Evolutionary conservation across 2,797 vertebrate species (phyloP), one percentile per base, ranked within the genome.

Genomic region (Pseudomugil tenellus): DNA sequence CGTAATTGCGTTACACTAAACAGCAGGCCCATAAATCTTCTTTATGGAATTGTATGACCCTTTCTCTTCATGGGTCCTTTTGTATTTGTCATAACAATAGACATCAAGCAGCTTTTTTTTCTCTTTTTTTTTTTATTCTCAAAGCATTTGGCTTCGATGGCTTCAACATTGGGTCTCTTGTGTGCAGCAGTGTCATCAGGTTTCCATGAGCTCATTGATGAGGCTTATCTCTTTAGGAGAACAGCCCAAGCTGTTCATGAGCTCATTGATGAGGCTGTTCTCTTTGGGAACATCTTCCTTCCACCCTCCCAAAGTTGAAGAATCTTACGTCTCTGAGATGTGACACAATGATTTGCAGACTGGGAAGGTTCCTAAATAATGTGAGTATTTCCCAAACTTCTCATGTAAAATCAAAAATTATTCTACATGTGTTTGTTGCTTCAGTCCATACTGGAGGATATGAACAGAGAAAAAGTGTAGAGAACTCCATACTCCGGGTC

Each of bases 121-220:
- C 23, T 23, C 48, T 73, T 46, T n/a, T 23, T 13, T 67, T 76
- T 74, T 75, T 79, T 78, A 79, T 84, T 80, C 64, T 85, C 77
- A 84, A 86, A 84, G 72, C 32, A n/a, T 67, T 77, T 58, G 41
- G n/a, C 43, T 73, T 48, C 56, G 79, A 76, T 58, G 41, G n/a
- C 43, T 73, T 48, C 56, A 80, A 76, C 51, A 48, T 34, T 31
- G 43, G 2, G n/a, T 67, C 26, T 77, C 26, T 72, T 54, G 6
- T 60, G 51, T 52, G 51, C 34, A 61, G 65, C 48, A 31, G 58
- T 72, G 74, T 81, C 67, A 66, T 53, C 0, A 6, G 41, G 35
- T 82, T 86, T 83, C 61, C 61, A 81, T 83, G 74, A 81, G 63
- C 73, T 89, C 75, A 82, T 10, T 71, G 67, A 79, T 67, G 35